Conservation (phyloP, 1,140 invertebrate genomes). For the Cepaea nemoralis region DNA sequence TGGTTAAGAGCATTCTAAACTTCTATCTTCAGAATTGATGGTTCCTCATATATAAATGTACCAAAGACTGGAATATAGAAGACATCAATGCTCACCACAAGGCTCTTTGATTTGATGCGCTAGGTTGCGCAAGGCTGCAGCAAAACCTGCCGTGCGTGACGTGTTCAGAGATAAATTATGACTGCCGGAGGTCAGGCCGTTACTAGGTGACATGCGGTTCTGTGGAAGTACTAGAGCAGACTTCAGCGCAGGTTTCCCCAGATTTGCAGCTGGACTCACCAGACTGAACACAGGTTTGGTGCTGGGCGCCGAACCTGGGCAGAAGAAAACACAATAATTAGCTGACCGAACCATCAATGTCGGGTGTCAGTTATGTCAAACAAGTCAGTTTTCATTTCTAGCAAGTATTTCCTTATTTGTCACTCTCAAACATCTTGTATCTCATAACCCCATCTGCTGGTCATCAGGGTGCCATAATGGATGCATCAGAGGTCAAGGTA, state of each 20-base stretch:
- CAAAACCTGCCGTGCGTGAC: slow-evolving; percentile 77
- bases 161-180: slow-evolving; percentile 53
- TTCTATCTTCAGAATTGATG: too few relatives aligned
- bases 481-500: too few relatives aligned
- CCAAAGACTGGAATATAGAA: background rate
- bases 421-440: too few relatives aligned
- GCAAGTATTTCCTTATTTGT: too few relatives aligned
- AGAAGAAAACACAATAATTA: background rate
- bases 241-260: background rate
- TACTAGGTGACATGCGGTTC: slow-evolving; percentile 65
- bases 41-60: background rate
- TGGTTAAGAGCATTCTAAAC: too few relatives aligned
- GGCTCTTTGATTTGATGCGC: slow-evolving; percentile 82
- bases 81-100: too few relatives aligned
- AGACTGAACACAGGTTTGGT: background rate
- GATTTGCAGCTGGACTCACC: background rate
- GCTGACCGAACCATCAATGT: too few relatives aligned
- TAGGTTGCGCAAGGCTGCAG: slow-evolving; percentile 83
- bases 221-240: slow-evolving; percentile 12
- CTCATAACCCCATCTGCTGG: too few relatives aligned
- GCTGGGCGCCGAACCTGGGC: background rate
- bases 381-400: too few relatives aligned
- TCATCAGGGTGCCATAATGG: too few relatives aligned
- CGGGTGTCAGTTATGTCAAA: too few relatives aligned
- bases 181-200: slow-evolving; percentile 58